phyloP scores from a whole-genome alignment of 2,797 vertebrate species.

The Chaetophractus vellerosus region DNA sequence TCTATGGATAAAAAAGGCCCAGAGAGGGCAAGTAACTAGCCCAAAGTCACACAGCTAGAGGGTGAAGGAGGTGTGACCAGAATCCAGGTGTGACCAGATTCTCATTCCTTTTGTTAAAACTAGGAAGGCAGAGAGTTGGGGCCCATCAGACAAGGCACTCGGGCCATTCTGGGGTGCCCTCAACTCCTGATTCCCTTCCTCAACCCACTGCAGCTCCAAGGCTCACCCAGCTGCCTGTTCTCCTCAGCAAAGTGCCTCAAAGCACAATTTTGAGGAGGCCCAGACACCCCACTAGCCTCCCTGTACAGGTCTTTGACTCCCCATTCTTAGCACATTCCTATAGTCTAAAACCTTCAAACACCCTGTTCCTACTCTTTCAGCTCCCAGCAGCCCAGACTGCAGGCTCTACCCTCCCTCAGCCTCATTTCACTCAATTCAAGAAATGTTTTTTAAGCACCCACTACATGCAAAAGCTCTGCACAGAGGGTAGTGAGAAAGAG shows the following conservation, averaged over 20 bases:
- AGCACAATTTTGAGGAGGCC: not conserved
- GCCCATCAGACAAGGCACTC: not conserved
- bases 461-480: not conserved
- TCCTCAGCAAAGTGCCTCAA: not conserved
- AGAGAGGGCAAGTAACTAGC: not conserved
- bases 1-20: not conserved
- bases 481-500: not conserved
- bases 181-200: not conserved
- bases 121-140: not conserved
- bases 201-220: not conserved
- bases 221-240: not conserved
- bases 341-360: not conserved
- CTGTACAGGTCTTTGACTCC: not conserved
- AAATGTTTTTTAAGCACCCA: not conserved
- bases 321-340: not conserved
- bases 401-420: not conserved
- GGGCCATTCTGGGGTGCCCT: not conserved
- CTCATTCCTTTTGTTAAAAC: not conserved
- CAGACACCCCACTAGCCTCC: not conserved
- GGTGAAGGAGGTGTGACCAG: not conserved
- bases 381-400: not conserved
- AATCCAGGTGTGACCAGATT: not conserved
- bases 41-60: not conserved
- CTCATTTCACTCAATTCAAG: not conserved
- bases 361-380: not conserved